Base-by-base conservation (phyloP, 2,113 vertebrate species). In the Gopherus evgoodei region DNA sequence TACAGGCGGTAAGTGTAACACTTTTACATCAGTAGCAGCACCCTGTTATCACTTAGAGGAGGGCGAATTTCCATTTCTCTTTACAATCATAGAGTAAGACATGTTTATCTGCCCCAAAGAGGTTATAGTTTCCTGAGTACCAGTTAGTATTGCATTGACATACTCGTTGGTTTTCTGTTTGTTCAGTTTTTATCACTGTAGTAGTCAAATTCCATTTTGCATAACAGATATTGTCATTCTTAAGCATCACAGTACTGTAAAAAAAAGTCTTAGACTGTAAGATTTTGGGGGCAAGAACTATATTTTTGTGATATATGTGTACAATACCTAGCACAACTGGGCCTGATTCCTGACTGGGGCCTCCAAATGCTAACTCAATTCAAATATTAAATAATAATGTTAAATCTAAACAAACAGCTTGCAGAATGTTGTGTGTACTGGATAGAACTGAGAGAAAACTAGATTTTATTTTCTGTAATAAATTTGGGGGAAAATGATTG, bases 1-100 rank as follows among this genome's bases (percentile, higher is more conserved):
- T 24, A 62, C 25, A 5, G 53, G 84, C 49, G 88, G 81, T 62
- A 49, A 1, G 14, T 81, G 87, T 11, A 59, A 84, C 44, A 0
- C 1, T 2, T 50, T 78, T 31, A 38, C 35, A n/a, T 50, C 75
- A 93, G 85, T 69, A 84, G 47, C 50, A 25, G 83, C 79, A 76
- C 83, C 7, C 54, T 3, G 0, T 0, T 3, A 6, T 44, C 7
- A 3, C 3, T 3, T 5, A 52, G 38, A 12, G 0, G 2, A 56
- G 24, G 24, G 29, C 42, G n/a, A 6, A 9, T 80, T 91, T 87
- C 52, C 10, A 8, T 81, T 11, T 53, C 22, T 47, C 44, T 78
- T n/a, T 17, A 8, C 62, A 25, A 3, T 35, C 31, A 24, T 49
- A 80, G 17, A 21, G 0, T 5, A 24, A 80, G 3, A 7, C 9